Evolutionary conservation across 2,113 vertebrate species (phyloP).

Genomic region (Passer domesticus): DNA sequence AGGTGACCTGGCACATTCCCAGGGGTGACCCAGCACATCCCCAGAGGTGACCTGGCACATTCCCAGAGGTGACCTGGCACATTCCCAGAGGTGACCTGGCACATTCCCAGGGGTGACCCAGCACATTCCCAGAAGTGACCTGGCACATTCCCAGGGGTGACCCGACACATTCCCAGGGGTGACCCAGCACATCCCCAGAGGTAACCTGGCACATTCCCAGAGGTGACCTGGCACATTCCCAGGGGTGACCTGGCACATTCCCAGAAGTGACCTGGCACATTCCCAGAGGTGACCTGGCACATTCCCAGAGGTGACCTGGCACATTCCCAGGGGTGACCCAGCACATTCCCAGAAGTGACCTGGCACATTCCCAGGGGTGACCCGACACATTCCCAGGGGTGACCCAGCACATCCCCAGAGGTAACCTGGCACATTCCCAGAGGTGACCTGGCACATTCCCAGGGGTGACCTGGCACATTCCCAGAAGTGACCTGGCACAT

Average conservation of each 20-base stretch:
- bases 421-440: neutral
- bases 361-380: neutral
- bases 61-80: neutral
- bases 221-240: neutral
- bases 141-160: fast-evolving
- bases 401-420: neutral
- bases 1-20: neutral
- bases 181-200: neutral
- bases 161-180: neutral
- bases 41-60: neutral
- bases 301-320: neutral
- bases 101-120: neutral
- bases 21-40: neutral
- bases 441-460: too few species aligned
- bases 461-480: neutral
- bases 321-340: too few species aligned
- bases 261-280: neutral
- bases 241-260: neutral
- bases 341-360: neutral
- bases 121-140: neutral
- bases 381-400: neutral
- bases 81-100: neutral
- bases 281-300: neutral
- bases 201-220: neutral
- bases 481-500: neutral